Percentiles rank a stretch among this genome's conserved stretches.
Evolutionary conservation across 1,140 invertebrate species (phyloP).

Genomic region (Bombus consobrinus): DNA sequence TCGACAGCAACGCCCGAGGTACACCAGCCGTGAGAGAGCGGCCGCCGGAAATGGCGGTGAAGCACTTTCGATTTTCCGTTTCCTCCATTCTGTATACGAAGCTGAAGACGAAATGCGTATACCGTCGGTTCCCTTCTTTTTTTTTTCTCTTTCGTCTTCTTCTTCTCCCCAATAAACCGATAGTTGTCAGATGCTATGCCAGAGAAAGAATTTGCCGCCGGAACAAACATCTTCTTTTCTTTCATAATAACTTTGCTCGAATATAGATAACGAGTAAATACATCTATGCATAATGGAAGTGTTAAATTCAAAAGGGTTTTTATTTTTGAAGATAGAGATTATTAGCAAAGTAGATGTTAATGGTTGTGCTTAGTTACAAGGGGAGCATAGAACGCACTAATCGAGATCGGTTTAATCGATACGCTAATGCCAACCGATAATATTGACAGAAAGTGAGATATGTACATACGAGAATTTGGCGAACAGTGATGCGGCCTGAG

Average conservation of each 20-base stretch:
- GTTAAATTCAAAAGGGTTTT: background rate
- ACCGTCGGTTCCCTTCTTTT: too few relatives aligned
- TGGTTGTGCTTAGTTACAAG: background rate
- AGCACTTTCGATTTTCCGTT: constrained; percentile 61
- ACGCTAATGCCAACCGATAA: background rate
- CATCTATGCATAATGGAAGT: background rate
- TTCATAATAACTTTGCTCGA: background rate
- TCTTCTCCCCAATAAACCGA: background rate
- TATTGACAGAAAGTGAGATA: background rate
- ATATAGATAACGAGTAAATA: background rate
- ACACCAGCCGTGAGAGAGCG: constrained; percentile 4
- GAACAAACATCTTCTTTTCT: background rate
- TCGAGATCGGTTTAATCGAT: background rate
- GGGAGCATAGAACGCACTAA: background rate
- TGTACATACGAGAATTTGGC: constrained; percentile 9
- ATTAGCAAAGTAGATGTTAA: background rate
- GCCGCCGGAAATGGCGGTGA: constrained; percentile 49
- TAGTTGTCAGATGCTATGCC: background rate
- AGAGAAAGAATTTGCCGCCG: constrained; percentile 7
- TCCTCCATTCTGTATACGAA: constrained; percentile 39
- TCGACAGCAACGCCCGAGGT: constrained; percentile 53
- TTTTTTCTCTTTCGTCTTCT: background rate
- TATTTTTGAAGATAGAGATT: background rate
- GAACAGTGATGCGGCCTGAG: background rate
- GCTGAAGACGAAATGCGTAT: constrained; percentile 33